Conservation (phyloP, 2,888 invertebrate genomes). For the Apantesis nais region DNA sequence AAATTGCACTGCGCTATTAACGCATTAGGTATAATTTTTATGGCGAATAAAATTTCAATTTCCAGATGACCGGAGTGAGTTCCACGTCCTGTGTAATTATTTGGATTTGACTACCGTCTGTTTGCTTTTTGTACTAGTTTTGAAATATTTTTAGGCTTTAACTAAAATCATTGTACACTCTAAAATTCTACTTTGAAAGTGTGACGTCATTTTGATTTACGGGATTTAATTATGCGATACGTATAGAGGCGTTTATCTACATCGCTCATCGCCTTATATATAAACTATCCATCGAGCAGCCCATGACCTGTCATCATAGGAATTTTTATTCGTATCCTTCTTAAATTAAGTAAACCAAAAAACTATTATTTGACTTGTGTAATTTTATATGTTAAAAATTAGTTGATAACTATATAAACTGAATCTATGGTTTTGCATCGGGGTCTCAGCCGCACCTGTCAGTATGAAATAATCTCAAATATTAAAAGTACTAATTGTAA, state of each 20-base stretch:
- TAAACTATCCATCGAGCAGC: background rate
- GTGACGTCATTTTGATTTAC: background rate
- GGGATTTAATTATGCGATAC: background rate
- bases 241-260: background rate
- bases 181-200: background rate
- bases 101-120: background rate
- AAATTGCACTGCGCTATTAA: background rate
- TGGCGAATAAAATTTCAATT: background rate
- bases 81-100: background rate
- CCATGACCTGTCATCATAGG: background rate
- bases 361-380: too few relatives aligned
- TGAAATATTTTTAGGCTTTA: too few relatives aligned
- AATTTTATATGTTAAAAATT: too few relatives aligned
- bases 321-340: background rate
- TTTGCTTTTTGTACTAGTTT: background rate
- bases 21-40: background rate
- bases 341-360: too few relatives aligned
- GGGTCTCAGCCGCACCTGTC: too few relatives aligned
- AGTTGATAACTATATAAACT: too few relatives aligned
- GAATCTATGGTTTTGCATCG: too few relatives aligned
- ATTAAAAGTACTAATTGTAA: too few relatives aligned
- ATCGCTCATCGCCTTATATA: background rate
- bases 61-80: background rate
- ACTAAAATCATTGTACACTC: too few relatives aligned
- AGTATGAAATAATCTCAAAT: too few relatives aligned